A percentile compares a stretch with the other conserved stretches of the same genome.
These are phyloP conservation scores for Bubo blakistoni DNA, from an alignment of 2,113 vertebrate species.

Conservation along the genomic window DNA sequence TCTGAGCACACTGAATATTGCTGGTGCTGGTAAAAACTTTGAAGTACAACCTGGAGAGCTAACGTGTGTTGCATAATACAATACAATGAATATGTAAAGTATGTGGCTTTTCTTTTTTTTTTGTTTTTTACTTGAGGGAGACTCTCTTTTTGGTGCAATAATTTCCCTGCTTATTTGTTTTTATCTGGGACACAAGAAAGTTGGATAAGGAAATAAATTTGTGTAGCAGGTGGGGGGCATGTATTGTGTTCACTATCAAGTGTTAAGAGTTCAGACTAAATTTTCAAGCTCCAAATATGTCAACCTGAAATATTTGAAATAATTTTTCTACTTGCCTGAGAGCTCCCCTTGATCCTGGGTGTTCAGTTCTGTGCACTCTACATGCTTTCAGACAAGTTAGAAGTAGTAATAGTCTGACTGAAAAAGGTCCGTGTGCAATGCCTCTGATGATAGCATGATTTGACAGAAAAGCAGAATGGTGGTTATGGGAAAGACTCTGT, in stretches of 20 bases:
- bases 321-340: not conserved
- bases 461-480: not conserved
- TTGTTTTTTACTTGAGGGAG: not conserved
- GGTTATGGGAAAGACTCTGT: not conserved
- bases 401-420: not conserved
- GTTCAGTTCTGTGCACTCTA: not conserved
- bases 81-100: not conserved
- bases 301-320: not conserved
- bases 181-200: not conserved
- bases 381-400: not conserved
- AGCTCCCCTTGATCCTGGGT: not conserved
- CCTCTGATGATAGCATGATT: not conserved
- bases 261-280: not conserved
- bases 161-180: not conserved
- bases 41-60: not conserved
- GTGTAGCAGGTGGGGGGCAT: too few relatives aligned
- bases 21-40: not conserved
- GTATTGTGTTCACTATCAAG: not conserved
- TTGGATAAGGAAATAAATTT: not conserved
- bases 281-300: not conserved
- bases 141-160: not conserved
- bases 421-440: not conserved
- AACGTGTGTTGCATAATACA: not conserved
- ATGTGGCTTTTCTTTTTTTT: not conserved
- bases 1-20: not conserved